phyloP scores from a whole-genome alignment of 2,888 invertebrate genomes.

The Idaea aversata region DNA sequence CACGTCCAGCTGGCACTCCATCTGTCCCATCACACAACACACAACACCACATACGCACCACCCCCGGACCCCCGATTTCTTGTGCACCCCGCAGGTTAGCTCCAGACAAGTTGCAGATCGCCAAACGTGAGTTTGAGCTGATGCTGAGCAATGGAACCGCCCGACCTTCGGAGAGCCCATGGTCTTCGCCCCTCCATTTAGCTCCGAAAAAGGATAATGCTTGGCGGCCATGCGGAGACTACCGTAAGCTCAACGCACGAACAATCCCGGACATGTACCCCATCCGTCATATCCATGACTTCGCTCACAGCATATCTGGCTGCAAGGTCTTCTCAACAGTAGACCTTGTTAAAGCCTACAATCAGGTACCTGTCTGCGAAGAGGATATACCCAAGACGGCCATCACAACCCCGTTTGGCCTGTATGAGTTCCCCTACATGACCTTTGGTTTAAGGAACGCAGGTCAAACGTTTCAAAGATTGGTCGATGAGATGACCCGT shows the following conservation, averaged over 20 bases:
- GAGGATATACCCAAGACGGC: conserved; percentile 24
- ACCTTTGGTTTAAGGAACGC: conserved; percentile 24
- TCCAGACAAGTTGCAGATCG: conserved; percentile 26
- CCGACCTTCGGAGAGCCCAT: conserved; percentile 31
- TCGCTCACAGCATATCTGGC: conserved; percentile 34
- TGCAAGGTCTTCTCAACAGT: conserved; percentile 37
- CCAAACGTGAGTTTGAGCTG: conserved; percentile 28
- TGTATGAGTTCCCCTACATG: conserved; percentile 22
- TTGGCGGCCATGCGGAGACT: conserved; percentile 28
- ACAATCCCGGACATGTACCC: conserved; percentile 41
- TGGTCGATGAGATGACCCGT: too few species aligned
- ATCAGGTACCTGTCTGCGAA: conserved; percentile 21
- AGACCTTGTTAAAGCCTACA: conserved; percentile 41
- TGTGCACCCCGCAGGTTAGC: conserved; percentile 27
- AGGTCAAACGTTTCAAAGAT: background rate
- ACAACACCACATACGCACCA: conserved; percentile 5
- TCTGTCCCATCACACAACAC: background rate
- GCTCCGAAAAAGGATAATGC: conserved; percentile 19
- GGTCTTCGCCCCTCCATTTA: conserved; percentile 33
- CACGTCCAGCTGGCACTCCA: background rate
- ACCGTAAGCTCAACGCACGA: conserved; percentile 15
- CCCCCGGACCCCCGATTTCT: conserved; percentile 18
- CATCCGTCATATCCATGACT: conserved; percentile 44
- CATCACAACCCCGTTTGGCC: conserved; percentile 22
- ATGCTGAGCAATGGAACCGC: conserved; percentile 30